Base-by-base conservation (phyloP, 1,140 invertebrate species). In the Fopius arisanus region DNA sequence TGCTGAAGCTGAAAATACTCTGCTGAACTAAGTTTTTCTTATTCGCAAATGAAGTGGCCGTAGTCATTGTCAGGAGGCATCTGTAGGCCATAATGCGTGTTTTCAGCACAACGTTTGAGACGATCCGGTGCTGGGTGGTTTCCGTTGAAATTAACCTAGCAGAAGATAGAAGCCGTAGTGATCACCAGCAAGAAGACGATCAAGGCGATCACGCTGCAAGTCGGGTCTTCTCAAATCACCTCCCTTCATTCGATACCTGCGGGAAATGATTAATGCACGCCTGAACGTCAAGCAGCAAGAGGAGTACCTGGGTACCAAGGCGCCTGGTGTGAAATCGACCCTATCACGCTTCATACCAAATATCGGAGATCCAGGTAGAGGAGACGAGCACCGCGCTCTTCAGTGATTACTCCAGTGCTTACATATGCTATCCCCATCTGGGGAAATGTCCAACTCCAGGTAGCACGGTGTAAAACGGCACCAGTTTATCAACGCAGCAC, bases 211-310 rank as follows among this genome's bases (percentile, higher is more conserved):
- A 72, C 21, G 21, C 23, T 43, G 37, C 21, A 66, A n/a, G 70
- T 72, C 37, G 70, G 70, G 0, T 59, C 51, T 2, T 62, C 51
- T 1, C 40, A 72, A 40, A 69, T 74, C 48, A 62, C 31, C 59
- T 74, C 72, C 72, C 9, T 68, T 19, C 62, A 73, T 73, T 28
- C 72, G 72, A 41, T 73, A 73, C 54, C 12, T 68, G 43, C 65
- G 72, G 68, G 72, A 67, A 63, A 68, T 73, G 31, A 28, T 73
- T 16, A 66, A 74, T 74, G 66, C 66, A 16, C 28, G 72, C 26
- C 51, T 74, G n/a, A 74, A 62, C 37, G 68, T 68, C 33, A 68
- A 74, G 31, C 48, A 43, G 59, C 51, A 74, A 21, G 67, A 59
- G 9, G 51, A 62, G 16, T 23, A 70, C 19, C 66, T 74, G 2